Evolutionary conservation across 2,888 invertebrate species (phyloP).

Genomic region (Lepas anatifera): DNA sequence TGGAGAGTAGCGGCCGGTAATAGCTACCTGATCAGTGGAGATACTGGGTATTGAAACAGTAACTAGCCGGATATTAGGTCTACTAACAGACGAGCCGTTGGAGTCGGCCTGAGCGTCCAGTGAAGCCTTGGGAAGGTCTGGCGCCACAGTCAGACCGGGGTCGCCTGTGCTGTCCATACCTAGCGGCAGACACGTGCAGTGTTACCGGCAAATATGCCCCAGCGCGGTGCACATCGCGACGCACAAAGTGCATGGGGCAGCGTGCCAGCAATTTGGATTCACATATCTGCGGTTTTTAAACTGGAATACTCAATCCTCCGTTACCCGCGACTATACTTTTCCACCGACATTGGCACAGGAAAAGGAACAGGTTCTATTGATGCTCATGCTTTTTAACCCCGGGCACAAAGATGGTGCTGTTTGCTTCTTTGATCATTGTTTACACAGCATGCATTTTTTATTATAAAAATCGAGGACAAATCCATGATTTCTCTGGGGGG

Average conservation of each 20-base stretch:
- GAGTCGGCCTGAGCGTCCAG: not conserved
- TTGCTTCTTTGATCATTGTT: too few relatives aligned
- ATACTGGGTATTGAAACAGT: not conserved
- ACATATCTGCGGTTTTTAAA: too few relatives aligned
- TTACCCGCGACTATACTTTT: too few relatives aligned
- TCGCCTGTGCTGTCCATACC: not conserved
- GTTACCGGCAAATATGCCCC: not conserved
- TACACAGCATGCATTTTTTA: too few relatives aligned
- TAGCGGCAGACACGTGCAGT: not conserved
- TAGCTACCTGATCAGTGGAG: not conserved
- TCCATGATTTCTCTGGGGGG: too few relatives aligned
- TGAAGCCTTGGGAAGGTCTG: not conserved
- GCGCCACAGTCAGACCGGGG: not conserved
- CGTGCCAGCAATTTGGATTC: not conserved
- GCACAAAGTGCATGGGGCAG: not conserved
- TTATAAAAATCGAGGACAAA: too few relatives aligned
- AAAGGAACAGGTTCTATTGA: too few relatives aligned
- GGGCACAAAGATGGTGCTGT: too few relatives aligned
- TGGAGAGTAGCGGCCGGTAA: not conserved
- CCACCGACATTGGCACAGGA: too few relatives aligned
- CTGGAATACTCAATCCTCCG: too few relatives aligned
- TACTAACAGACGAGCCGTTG: slow-evolving; percentile 3
- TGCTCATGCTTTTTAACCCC: too few relatives aligned
- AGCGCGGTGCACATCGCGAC: not conserved
- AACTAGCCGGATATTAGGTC: not conserved